Base-by-base conservation (phyloP, 2,797 vertebrate species). In the Paratrypauchen microcephalus region DNA sequence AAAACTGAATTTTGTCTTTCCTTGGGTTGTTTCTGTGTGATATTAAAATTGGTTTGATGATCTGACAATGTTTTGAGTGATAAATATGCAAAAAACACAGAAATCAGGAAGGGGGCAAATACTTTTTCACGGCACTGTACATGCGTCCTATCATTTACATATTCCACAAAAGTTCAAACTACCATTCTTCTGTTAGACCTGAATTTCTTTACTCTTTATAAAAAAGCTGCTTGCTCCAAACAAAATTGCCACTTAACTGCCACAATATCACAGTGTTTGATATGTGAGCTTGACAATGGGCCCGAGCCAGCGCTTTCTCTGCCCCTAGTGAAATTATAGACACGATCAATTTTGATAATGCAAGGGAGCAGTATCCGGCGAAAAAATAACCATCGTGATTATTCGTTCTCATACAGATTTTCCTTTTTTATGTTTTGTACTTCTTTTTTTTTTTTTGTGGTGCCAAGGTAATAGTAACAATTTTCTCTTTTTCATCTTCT, bases 401-500 rank as follows among this genome's bases (percentile, higher is more conserved):
- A 86, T 92, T 89, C 82, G 80, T 90, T 87, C 86, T 82, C 65
- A 54, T 78, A 78, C 74, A 81, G 54, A 80, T 71, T 86, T 82
- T 79, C 80, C 60, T 73, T 64, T 73, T 73, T 56, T 86, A 81
- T 79, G 80, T 67, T 74, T 64, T 74, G 71, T 48, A 24, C 61
- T 65, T 76, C 87, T 83, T 80, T 77, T 68, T 79, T 80, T 81
- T 79, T 89, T 66, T 80, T 79, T 77, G 70, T 83, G 67, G 83
- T 88, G 82, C 71, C 79, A 74, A 83, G 69, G 78, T 91, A 91
- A 92, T 90, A 77, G 88, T 86, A 77, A 90, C 90, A 91, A 93
- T 92, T 93, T 91, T 89, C 83, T 86, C 85, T 71, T 88, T 91
- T 92, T 89, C 83, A 70, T 80, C 84, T 84, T 80, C 64, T 83